These are phyloP conservation scores for Loxodonta africana DNA, from an alignment of 2,113 vertebrate species.

Conservation along the genomic window DNA sequence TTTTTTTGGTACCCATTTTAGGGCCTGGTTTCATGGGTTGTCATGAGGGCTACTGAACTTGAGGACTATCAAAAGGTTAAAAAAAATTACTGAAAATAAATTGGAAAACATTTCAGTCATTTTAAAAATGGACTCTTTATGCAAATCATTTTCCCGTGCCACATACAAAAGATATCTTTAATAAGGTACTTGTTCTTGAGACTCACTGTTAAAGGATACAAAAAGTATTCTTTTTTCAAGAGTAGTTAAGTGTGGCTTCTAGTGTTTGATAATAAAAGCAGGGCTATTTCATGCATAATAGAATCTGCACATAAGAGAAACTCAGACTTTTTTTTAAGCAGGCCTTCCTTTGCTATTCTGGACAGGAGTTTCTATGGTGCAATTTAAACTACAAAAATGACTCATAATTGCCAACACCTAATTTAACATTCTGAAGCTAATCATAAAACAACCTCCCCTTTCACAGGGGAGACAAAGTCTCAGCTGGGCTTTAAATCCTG, in stretches of 20 bases:
- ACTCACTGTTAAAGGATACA: conserved; percentile 72
- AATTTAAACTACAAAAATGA: conserved; percentile 88
- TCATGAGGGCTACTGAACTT: not conserved
- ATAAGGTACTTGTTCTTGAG: conserved; percentile 78
- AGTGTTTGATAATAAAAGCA: conserved; percentile 82
- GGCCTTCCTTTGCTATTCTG: conserved; percentile 84
- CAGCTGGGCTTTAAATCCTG: conserved; percentile 86
- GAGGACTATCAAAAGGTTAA: not conserved
- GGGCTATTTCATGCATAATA: conserved; percentile 83
- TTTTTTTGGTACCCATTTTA: not conserved
- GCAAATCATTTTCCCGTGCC: conserved; percentile 29
- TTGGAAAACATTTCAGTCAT: conserved; percentile 61
- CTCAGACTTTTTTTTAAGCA: conserved; percentile 74
- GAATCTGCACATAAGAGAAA: conserved; percentile 83
- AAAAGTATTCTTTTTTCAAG: conserved; percentile 83
- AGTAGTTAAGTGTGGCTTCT: conserved; percentile 84
- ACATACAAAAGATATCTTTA: conserved; percentile 79
- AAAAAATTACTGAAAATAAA: conserved; percentile 49
- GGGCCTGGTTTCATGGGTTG: not conserved
- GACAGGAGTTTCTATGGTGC: conserved; percentile 83
- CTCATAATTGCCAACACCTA: conserved; percentile 84
- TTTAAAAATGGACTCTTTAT: conserved; percentile 45
- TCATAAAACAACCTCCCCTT: conserved; percentile 87
- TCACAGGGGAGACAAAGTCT: conserved; percentile 85
- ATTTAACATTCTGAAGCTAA: conserved; percentile 89